phyloP scores from a whole-genome alignment of 2,888 invertebrate genomes.

The Camptogramma bilineatum region DNA sequence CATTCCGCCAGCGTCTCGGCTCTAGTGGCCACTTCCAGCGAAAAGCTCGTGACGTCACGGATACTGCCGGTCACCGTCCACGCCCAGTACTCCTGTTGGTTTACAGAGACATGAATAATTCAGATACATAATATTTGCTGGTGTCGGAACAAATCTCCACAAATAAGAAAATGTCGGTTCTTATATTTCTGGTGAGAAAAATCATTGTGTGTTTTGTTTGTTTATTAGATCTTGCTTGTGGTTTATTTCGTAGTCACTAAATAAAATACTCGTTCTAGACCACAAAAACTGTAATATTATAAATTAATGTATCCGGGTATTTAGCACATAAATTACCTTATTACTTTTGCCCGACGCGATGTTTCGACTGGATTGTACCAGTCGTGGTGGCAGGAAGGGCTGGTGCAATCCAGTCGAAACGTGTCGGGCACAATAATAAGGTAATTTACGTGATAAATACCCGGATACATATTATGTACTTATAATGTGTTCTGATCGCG shows the following conservation, averaged over 20 bases:
- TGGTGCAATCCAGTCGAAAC: too few species aligned
- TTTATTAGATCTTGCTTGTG: neutral
- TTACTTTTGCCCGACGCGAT: too few species aligned
- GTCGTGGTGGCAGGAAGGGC: too few species aligned
- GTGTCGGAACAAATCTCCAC: neutral
- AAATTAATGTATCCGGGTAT: too few species aligned
- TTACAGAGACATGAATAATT: slow-evolving; percentile 10
- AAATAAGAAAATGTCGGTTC: neutral
- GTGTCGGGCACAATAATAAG: too few species aligned
- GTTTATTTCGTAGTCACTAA: neutral
- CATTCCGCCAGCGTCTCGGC: slow-evolving; percentile 65
- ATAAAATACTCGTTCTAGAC: neutral
- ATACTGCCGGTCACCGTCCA: slow-evolving; percentile 22
- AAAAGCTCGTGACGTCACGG: slow-evolving; percentile 46
- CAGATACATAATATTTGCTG: slow-evolving; percentile 6
- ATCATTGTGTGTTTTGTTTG: neutral
- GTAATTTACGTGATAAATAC: too few species aligned
- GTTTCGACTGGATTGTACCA: too few species aligned
- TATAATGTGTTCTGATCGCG: too few species aligned
- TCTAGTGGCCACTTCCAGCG: slow-evolving; percentile 65
- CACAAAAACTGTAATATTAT: neutral
- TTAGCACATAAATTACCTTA: too few species aligned
- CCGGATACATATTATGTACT: too few species aligned
- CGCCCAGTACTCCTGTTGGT: slow-evolving; percentile 3
- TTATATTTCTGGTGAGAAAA: neutral